Evolutionary conservation across 2,113 vertebrate genomes (phyloP).

Genomic region (Scopus umbretta): DNA sequence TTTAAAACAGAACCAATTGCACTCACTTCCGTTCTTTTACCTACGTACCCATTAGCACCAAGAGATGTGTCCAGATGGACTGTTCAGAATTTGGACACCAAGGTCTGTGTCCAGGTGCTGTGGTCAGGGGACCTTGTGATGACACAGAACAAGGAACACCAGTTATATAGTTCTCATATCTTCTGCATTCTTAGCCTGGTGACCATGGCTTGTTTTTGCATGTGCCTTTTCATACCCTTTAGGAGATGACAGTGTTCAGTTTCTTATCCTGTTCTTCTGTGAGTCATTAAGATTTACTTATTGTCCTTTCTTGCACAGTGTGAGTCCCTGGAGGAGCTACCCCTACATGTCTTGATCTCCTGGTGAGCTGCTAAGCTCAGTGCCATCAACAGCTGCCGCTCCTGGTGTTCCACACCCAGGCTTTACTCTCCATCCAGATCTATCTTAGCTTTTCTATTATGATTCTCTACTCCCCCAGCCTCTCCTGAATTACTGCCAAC

Average conservation of each 20-base stretch:
- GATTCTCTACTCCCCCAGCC: background rate
- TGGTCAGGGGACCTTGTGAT: background rate
- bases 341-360: background rate
- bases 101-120: background rate
- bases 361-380: background rate
- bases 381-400: background rate
- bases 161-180: background rate
- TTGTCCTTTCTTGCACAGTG: background rate
- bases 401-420: background rate
- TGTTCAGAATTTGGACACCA: background rate
- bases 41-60: background rate
- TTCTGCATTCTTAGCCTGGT: background rate
- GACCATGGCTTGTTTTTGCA: background rate
- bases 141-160: background rate
- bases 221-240: background rate
- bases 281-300: background rate
- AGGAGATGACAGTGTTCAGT: background rate
- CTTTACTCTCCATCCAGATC: background rate
- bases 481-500: background rate
- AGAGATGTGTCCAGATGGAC: background rate
- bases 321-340: background rate
- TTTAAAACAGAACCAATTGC: background rate
- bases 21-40: background rate
- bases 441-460: background rate
- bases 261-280: background rate